phyloP scores from a whole-genome alignment of 2,797 vertebrate genomes.

The Enoplosus armatus region DNA sequence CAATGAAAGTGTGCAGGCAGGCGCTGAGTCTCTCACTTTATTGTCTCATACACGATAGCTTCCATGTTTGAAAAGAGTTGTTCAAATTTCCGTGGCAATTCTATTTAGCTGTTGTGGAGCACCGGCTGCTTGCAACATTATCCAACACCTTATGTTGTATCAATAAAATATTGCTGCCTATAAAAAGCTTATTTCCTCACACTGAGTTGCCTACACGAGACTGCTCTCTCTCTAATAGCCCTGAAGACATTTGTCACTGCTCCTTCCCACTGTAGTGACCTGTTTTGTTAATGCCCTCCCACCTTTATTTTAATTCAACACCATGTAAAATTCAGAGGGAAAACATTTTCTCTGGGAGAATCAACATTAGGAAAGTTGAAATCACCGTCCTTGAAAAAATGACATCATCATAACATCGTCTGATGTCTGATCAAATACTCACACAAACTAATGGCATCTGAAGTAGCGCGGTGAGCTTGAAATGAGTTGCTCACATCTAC shows the following conservation, averaged over 20 bases:
- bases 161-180: slow-evolving; percentile 49
- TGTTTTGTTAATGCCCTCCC: background rate
- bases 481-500: background rate
- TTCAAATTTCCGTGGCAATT: slow-evolving; percentile 25
- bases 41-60: background rate
- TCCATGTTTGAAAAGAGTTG: slow-evolving; percentile 23
- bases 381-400: background rate
- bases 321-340: background rate
- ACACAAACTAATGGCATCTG: background rate
- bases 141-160: slow-evolving; percentile 55
- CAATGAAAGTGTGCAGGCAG: background rate
- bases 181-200: slow-evolving; percentile 53
- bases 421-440: background rate
- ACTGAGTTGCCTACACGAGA: slow-evolving; percentile 5
- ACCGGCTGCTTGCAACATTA: slow-evolving; percentile 47
- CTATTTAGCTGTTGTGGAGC: slow-evolving; percentile 32
- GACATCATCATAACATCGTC: background rate
- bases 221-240: slow-evolving; percentile 13
- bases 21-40: slow-evolving; percentile 4
- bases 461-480: background rate
- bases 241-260: slow-evolving; percentile 23
- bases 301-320: background rate
- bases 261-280: background rate
- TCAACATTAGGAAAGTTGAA: background rate
- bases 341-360: background rate